phyloP scores from a whole-genome alignment of 30 jellyfish, hydroid and myxozoan species.

The Hydra vulgaris region DNA sequence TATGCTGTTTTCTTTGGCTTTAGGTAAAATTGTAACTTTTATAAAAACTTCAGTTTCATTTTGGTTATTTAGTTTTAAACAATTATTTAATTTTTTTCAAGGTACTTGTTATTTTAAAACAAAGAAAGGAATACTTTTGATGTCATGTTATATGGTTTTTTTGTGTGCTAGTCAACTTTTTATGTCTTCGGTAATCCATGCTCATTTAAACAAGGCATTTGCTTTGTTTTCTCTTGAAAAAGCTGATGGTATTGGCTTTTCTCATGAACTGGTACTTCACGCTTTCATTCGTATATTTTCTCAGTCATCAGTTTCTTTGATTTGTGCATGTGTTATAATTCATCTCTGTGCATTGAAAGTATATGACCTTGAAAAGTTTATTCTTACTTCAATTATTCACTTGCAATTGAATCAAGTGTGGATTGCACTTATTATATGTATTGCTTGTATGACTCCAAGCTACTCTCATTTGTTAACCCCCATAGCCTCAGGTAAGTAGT shows the following conservation, averaged over 20 bases:
- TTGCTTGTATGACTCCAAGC: slow-evolving; percentile 45
- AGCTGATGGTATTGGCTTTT: slow-evolving; percentile 83
- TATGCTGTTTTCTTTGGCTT: slow-evolving; percentile 59
- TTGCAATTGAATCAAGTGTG: slow-evolving; percentile 69
- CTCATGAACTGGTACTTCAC: slow-evolving; percentile 59
- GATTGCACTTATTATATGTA: slow-evolving; percentile 59
- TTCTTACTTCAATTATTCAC: slow-evolving; percentile 60
- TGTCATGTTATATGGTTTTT: slow-evolving; percentile 85
- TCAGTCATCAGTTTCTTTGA: slow-evolving; percentile 43
- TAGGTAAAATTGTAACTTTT: slow-evolving; percentile 32
- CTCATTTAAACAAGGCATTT: slow-evolving; percentile 48
- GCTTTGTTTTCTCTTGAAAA: slow-evolving; percentile 66
- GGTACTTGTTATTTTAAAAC: slow-evolving; percentile 81
- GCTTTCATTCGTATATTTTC: slow-evolving; percentile 62
- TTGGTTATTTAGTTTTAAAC: no score
- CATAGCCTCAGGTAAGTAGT: slow-evolving; percentile 36
- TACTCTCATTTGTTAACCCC: slow-evolving; percentile 76
- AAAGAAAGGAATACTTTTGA: slow-evolving; percentile 50
- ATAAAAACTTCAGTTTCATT: not conserved
- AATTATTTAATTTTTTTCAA: not conserved
- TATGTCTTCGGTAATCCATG: slow-evolving; percentile 78
- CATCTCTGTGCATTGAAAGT: slow-evolving; percentile 56
- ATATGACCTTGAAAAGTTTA: slow-evolving; percentile 40
- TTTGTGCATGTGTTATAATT: slow-evolving; percentile 44
- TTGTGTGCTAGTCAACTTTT: slow-evolving; percentile 90